phyloP scores from a whole-genome alignment of 2,797 vertebrate genomes.

The Triplophysa bombifrons region DNA sequence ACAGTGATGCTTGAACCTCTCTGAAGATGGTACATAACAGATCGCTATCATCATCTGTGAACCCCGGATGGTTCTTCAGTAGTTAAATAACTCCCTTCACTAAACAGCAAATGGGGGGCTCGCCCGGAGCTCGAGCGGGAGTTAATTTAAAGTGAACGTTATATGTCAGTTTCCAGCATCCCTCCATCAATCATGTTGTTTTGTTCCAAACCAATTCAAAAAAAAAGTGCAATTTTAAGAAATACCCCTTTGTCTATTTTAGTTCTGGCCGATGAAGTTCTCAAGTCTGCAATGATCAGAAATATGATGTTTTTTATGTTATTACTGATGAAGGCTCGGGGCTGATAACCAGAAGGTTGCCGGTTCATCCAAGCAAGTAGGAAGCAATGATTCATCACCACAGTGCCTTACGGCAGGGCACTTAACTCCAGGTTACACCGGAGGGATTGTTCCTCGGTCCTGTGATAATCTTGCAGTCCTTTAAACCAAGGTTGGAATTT shows the following conservation, averaged over 20 bases:
- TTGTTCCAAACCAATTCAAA: not conserved
- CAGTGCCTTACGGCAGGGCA: not conserved
- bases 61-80: slow-evolving; percentile 24
- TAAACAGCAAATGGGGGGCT: slow-evolving; percentile 29
- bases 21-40: slow-evolving; percentile 47
- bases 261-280: not conserved
- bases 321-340: not conserved
- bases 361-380: not conserved
- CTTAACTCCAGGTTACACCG: not conserved
- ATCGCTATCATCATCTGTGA: slow-evolving; percentile 45
- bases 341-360: not conserved
- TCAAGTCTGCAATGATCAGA: not conserved
- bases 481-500: not conserved
- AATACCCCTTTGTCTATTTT: not conserved
- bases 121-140: slow-evolving; percentile 7
- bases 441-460: not conserved
- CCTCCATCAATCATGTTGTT: slow-evolving; percentile 11
- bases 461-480: not conserved
- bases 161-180: not conserved
- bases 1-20: slow-evolving; percentile 47
- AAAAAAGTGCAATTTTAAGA: not conserved
- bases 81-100: slow-evolving; percentile 32
- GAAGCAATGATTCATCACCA: not conserved
- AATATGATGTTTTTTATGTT: too few species aligned
- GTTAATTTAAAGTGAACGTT: slow-evolving; percentile 10